A percentile compares a stretch with the other conserved stretches of the same genome.
phyloP scores from a whole-genome alignment of 2,113 vertebrate species.

The Cephalopholis sonnerati region DNA sequence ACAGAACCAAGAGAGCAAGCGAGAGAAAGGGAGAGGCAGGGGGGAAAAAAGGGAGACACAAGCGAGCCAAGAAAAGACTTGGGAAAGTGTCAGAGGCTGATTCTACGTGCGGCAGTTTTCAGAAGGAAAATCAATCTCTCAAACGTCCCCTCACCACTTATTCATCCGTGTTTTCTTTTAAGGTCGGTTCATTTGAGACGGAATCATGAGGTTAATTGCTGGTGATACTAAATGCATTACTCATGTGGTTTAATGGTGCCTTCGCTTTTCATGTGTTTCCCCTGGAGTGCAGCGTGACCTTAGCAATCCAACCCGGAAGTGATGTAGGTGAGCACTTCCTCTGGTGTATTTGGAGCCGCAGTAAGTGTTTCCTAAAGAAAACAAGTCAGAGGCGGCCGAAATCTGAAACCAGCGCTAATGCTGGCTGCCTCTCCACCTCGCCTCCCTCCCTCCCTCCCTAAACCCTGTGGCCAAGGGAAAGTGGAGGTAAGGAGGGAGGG shows the following conservation, averaged over 20 bases:
- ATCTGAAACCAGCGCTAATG: conserved; percentile 78
- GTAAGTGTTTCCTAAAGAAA: conserved; percentile 83
- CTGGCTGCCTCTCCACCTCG: conserved; percentile 54
- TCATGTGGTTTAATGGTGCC: conserved; percentile 42
- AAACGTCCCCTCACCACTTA: not conserved
- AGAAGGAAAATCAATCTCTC: conserved; percentile 45
- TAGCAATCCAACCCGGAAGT: conserved; percentile 67
- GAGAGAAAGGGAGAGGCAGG: not conserved
- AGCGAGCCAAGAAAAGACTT: conserved; percentile 31
- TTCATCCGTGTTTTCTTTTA: conserved; percentile 47
- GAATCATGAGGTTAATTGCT: conserved; percentile 48
- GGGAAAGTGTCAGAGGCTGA: conserved; percentile 14
- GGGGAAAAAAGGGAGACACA: not conserved
- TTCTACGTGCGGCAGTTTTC: conserved; percentile 36
- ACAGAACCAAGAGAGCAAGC: conserved; percentile 48
- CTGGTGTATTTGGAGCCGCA: conserved; percentile 65
- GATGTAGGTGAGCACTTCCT: conserved; percentile 77
- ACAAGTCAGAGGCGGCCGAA: conserved; percentile 75
- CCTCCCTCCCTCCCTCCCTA: conserved; percentile 36
- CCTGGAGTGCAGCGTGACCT: conserved; percentile 56
- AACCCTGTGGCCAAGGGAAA: conserved; percentile 33
- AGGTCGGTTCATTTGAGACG: conserved; percentile 34
- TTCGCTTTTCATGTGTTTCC: conserved; percentile 21
- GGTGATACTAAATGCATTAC: conserved; percentile 58
- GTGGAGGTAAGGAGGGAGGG: conserved; percentile 29